Evolutionary conservation across 2,113 vertebrate species (phyloP), one percentile per base, ranked within the genome.

Genomic region (Felis catus): DNA sequence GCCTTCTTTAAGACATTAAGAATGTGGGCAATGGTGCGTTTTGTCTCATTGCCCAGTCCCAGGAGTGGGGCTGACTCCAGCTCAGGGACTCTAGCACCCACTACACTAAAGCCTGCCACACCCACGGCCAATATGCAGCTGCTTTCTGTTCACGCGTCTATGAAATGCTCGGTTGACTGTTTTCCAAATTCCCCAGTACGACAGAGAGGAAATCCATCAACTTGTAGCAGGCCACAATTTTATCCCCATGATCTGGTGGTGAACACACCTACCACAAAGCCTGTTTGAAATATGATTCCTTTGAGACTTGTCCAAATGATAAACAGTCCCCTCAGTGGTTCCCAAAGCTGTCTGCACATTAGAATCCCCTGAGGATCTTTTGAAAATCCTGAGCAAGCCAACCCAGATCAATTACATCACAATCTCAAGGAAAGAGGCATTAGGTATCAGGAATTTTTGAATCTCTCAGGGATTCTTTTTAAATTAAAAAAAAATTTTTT

Each of bases 101-200:
- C 0, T 27, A 48, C n/a, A 13, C 41, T 27, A 14, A 13, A 65
- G 81, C 84, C 92, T 70, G 36, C 97, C 94, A 97, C 97, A 96
- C 85, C 93, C 97, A 76, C 95, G 83, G 84, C 88, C 83, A 97
- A 93, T 53, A 84, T 3, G 39, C 33, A 39, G 10, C 73, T 92
- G 71, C 33, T 94, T 31, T 78, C 82, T 85, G 25, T 66, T 95
- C 90, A 76, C 55, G 36, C 1, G 2, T 39, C 41, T 87, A 23
- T 36, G 61, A 94, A 94, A 95, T 63, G 87, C 94, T 78, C 95
- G 82, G 83, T 18, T 82, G 71, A 86, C 92, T 86, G 79, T 73
- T 97, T 94, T 96, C 76, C 70, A 97, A 94, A 94, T 86, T 55
- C 95, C 95, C 58, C 89, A 79, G 96, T 55, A 97, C 29, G 51